These are phyloP conservation scores for Micronisus gabar DNA, from an alignment of 2,113 vertebrate genomes.

Conservation along the genomic window DNA sequence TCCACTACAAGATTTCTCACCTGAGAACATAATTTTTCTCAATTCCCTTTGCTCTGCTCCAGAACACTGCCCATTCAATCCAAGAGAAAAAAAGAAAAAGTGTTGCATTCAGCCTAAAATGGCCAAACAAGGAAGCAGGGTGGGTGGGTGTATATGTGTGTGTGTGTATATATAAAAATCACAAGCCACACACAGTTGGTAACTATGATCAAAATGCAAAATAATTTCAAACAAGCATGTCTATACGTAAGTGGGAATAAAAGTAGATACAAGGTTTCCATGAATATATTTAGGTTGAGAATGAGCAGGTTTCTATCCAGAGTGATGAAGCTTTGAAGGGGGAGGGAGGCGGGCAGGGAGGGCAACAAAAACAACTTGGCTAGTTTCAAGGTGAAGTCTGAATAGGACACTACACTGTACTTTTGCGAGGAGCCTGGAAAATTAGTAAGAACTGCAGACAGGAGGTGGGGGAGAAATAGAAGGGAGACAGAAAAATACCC, in stretches of 20 bases:
- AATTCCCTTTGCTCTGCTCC: neutral
- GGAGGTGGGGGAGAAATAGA: neutral
- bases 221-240: neutral
- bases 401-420: neutral
- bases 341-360: neutral
- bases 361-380: neutral
- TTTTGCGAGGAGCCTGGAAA: neutral
- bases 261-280: neutral
- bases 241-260: neutral
- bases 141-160: accelerated
- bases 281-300: neutral
- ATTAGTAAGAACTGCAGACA: neutral
- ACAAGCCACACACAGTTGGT: neutral
- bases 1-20: neutral
- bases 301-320: neutral
- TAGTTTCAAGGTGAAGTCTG: neutral
- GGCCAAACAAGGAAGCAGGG: neutral
- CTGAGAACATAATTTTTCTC: neutral
- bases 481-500: neutral
- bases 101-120: neutral
- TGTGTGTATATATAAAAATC: neutral
- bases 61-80: neutral
- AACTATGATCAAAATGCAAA: neutral
- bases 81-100: no score
- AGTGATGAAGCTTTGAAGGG: neutral